Evolutionary conservation across 2,888 invertebrate genomes (phyloP), one percentile per base, ranked within the genome.

Genomic region (Polylopha cassiicola): DNA sequence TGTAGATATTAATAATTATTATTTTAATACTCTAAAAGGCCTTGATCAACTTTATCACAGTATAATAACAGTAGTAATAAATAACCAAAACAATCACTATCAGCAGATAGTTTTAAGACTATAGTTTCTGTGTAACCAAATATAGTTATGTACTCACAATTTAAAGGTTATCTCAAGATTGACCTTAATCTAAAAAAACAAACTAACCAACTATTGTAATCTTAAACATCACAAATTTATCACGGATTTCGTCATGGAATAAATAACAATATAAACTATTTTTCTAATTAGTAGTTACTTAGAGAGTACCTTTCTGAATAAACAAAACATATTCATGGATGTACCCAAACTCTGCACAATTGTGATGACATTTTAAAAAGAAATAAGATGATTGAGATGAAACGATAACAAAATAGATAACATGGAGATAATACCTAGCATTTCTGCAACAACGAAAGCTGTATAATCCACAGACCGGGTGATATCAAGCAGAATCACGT

Each of bases 361-460:
- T 48, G 48, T 48, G 41, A 48, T 47, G 53, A 55, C 50, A 54
- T 69, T 50, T 47, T 47, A 22, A 48, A 53, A 51, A 53, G 53
- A 63, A 65, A 60, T 53, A 53, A 71, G 66, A 78, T 72, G 68
- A 68, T 61, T 51, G 49, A 63, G 70, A 75, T 72, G 53, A 46
- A 58, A 58, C 58, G 80, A 78, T 81, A 82, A 73, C 63, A 63
- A 57, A 44, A 50, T 46, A 66, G 81, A 80, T 82, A 84, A 76
- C 66, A 67, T 43, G 52, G 51, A 73, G 82, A 84, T 82, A 80
- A 80, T 54, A 68, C 52, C 48, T 48, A 59, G 57, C 62, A 61
- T 66, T 64, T 52, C 54, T 53, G 48, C 47, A 48, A 34, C 14
- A 39, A 43, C 29, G 41, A 53, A 51, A 53, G 46, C 32, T 44